Base-by-base conservation (phyloP, 2,113 vertebrate species). In the Macaca fascicularis region DNA sequence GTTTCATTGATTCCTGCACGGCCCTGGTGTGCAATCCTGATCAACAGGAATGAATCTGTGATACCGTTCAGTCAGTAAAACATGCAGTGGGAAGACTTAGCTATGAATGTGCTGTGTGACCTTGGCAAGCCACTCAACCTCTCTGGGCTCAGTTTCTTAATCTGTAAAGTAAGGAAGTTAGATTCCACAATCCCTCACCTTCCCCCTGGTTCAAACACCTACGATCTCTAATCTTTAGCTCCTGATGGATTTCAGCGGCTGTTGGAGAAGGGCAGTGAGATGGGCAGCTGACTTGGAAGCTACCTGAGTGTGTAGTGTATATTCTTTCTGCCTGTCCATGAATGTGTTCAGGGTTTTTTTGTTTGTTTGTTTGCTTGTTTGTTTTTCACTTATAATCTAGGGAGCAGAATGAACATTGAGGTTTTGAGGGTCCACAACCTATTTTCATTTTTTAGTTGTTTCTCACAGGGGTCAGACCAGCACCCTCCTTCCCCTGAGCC, bases 1-100 rank as follows among this genome's bases (percentile, higher is more conserved):
- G 30, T 27, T 20, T 40, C 72, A 19, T 74, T 14, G 8, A 12
- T 6, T 61, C 55, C 20, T 27, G 30, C 5, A 0, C 0, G 3
- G n/a, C 67, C 75, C 40, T 30, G 48, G 22, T 1, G 9, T 25
- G 27, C 43, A 16, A 8, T 12, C 57, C 30, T 32, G 35, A 32
- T 3, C 35, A 70, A 16, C 27, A 5, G 72, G 35, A 38, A 16
- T 1, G 10, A 48, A 57, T 52, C 5, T 32, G 6, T 23, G 52
- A n/a, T n/a, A 70, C 52, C 38, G 0, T 72, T 61, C 64, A 7
- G 8, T 16, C 30, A 9, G 70, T 23, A 17, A 70, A 64, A 55
- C 52, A 3, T 5, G n/a, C 45, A 13, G 0, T 2, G 57, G 74
- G 74, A 38, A 83, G 45, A 61, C 30, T 13, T 57, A 45, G 30